Conservation (phyloP, 2,888 invertebrate genomes). For the Hyles lineata region DNA sequence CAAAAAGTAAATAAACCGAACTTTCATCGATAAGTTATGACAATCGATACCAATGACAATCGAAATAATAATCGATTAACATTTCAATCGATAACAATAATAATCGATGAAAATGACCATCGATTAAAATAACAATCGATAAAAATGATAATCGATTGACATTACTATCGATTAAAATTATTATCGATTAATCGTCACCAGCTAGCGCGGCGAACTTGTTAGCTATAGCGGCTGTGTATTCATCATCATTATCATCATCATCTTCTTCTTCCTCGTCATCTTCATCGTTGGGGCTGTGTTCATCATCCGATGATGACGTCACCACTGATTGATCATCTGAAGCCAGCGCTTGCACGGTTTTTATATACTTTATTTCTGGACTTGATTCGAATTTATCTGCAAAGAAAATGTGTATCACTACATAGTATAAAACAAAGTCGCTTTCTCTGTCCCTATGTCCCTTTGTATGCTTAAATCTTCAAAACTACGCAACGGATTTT, state of each 20-base stretch:
- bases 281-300: slow-evolving; percentile 42
- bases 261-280: slow-evolving; percentile 46
- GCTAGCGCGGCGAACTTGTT: slow-evolving; percentile 31
- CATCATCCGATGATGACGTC: slow-evolving; percentile 46
- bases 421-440: too few species aligned
- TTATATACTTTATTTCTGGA: slow-evolving; percentile 86
- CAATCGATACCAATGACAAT: too few species aligned
- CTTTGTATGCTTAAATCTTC: too few species aligned
- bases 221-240: slow-evolving; percentile 30
- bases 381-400: slow-evolving; percentile 86
- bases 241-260: slow-evolving; percentile 32
- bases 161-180: neutral
- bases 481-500: too few species aligned
- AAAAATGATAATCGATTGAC: neutral
- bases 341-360: slow-evolving; percentile 87
- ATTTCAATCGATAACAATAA: too few species aligned
- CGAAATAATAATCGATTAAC: too few species aligned
- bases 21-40: too few species aligned
- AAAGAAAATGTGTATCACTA: slow-evolving; percentile 35
- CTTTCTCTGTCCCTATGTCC: too few species aligned
- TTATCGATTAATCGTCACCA: slow-evolving; percentile 24
- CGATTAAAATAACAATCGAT: neutral
- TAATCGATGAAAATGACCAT: too few species aligned
- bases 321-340: slow-evolving; percentile 47
- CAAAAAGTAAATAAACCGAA: too few species aligned